A percentile compares a stretch with the other conserved stretches of the same genome.
These are phyloP conservation scores for Crocidura indochinensis DNA, from an alignment of 2,797 vertebrate genomes.

Conservation along the genomic window DNA sequence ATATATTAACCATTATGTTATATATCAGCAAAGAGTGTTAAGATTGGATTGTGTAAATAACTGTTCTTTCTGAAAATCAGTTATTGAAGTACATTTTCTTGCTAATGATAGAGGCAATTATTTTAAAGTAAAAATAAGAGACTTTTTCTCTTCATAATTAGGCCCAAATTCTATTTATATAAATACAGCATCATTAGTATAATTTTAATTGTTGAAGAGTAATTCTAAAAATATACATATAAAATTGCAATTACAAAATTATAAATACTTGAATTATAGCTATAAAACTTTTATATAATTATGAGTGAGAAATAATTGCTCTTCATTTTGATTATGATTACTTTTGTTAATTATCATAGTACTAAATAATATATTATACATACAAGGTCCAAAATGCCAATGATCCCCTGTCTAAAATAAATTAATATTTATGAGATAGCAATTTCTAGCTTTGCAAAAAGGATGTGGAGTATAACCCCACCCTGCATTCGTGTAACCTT, in stretches of 20 bases:
- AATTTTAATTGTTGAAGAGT: not conserved
- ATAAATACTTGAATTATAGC: constrained; percentile 5
- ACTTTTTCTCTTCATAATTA: not conserved
- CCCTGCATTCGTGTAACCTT: no score
- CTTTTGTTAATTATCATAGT: constrained; percentile 46
- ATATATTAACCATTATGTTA: not conserved
- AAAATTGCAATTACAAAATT: constrained; percentile 35
- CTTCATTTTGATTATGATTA: constrained; percentile 1
- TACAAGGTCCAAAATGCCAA: constrained; percentile 25
- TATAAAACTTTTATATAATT: constrained; percentile 16
- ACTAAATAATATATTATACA: constrained; percentile 26
- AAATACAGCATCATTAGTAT: not conserved
- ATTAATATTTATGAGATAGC: not conserved
- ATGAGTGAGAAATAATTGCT: constrained; percentile 45
- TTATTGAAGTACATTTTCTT: constrained; percentile 32
- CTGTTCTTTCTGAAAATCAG: not conserved
- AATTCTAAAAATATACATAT: constrained; percentile 38
- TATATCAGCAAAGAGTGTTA: not conserved
- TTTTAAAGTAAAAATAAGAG: constrained; percentile 53
- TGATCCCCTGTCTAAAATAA: constrained; percentile 24
- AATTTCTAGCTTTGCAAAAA: not conserved
- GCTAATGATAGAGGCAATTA: constrained; percentile 13
- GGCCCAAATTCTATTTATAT: not conserved
- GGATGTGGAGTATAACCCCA: not conserved
- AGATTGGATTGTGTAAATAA: not conserved